Evolutionary conservation across 1,140 invertebrate genomes (phyloP).

Genomic region (Planococcus citri): DNA sequence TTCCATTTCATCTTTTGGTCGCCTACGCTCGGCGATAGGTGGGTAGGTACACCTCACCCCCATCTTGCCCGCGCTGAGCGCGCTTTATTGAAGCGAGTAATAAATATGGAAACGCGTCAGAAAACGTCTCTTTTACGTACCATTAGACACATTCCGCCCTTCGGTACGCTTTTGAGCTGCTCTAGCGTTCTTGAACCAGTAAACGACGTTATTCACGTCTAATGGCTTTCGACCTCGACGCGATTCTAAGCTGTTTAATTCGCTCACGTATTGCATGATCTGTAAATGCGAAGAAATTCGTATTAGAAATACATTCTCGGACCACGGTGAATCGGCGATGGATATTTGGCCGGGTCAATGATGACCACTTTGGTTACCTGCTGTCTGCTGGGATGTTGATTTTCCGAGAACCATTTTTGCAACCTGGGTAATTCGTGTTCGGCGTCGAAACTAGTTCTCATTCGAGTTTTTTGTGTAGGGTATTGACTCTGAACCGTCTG

Average conservation of each 20-base stretch:
- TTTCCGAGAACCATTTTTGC: slow-evolving; percentile 89
- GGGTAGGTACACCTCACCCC: background rate
- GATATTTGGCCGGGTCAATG: too few species aligned
- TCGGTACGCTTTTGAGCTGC: slow-evolving; percentile 86
- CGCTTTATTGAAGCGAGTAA: too few species aligned
- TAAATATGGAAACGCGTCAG: too few species aligned
- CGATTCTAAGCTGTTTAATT: slow-evolving; percentile 83
- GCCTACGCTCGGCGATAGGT: background rate
- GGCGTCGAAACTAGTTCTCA: slow-evolving; percentile 87
- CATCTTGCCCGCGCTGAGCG: background rate
- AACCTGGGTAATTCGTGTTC: slow-evolving; percentile 88
- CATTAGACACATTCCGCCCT: slow-evolving; percentile 39
- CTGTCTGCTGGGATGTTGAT: slow-evolving; percentile 85
- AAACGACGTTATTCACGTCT: slow-evolving; percentile 94
- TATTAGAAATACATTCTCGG: too few species aligned
- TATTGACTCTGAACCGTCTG: slow-evolving; percentile 58
- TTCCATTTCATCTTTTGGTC: background rate
- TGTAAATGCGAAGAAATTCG: too few species aligned
- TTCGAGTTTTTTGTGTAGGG: slow-evolving; percentile 74
- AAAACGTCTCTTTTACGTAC: background rate
- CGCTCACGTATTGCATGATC: slow-evolving; percentile 88
- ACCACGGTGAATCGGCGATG: too few species aligned
- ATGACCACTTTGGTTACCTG: too few species aligned
- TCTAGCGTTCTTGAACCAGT: slow-evolving; percentile 97
- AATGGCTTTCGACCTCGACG: slow-evolving; percentile 80